Evolutionary conservation across 2,113 vertebrate species (phyloP), one percentile per base, ranked within the genome.

Genomic region (Chaetodon trifascialis): DNA sequence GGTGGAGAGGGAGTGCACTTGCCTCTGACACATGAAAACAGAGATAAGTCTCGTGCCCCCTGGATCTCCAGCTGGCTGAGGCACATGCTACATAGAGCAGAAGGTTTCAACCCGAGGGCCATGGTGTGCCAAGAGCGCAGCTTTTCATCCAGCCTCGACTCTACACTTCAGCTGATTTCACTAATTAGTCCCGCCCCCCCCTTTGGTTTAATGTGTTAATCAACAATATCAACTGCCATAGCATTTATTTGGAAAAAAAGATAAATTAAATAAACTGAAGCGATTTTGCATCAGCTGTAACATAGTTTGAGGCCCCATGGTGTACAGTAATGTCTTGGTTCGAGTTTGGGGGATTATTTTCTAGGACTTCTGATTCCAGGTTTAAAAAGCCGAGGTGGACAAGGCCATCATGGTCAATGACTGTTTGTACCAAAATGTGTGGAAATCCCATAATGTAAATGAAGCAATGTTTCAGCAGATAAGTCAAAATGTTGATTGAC

Each of bases 151-250:
- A 62, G 11, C 34, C 40, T 66, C 30, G 9, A n/a, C 51, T 54
- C 64, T 60, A 23, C 52, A 58, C 64, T 65, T 62, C 58, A 62
- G 59, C 65, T 82, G 69, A 74, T 90, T 80, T 34, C 14, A n/a
- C 76, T 69, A 44, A 80, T 77, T 74, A 67, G 52, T 44, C 30
- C n/a, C n/a, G n/a, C 6, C 30, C 60, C 11, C 38, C 56, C 21
- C 42, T 56, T 72, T 60, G 55, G 52, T 85, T 49, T 69, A 71
- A 76, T 70, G 40, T 56, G 64, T 63, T 80, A 73, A 89, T 85
- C 54, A 82, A 30, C 63, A 25, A 38, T 76, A 88, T 88, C 54
- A 84, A 40, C 52, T 75, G 44, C 74, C 51, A 72, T 82, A 23
- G n/a, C 11, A 42, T 76, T 73, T 79, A 80, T 65, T 40, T 73